These are phyloP conservation scores for Melanerpes formicivorus DNA, from an alignment of 2,113 vertebrate species.

Conservation along the genomic window DNA sequence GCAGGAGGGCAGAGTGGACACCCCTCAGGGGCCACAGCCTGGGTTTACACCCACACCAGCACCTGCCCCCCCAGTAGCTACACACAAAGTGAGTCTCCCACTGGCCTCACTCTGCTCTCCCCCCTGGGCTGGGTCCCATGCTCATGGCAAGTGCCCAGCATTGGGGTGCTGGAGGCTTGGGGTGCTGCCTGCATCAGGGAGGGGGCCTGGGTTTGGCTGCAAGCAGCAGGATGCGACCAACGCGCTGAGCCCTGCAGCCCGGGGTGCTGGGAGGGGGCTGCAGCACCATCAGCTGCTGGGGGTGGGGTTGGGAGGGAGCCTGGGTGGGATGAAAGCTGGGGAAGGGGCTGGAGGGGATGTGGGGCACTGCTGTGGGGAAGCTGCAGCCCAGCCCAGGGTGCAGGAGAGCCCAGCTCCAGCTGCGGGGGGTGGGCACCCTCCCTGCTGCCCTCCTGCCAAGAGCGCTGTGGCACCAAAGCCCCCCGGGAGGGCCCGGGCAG, in stretches of 20 bases:
- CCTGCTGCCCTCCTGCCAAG: background rate
- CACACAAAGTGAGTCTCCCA: background rate
- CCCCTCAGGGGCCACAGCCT: background rate
- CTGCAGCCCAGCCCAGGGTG: fast-evolving
- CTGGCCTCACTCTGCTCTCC: background rate
- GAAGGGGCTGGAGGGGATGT: background rate
- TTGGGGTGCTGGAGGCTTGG: background rate
- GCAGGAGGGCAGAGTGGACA: background rate
- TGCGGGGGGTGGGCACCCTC: background rate
- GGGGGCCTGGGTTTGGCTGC: background rate
- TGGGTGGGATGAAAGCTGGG: background rate
- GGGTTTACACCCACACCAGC: background rate
- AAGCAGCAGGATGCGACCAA: background rate
- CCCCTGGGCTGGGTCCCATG: no score
- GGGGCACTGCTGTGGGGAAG: background rate
- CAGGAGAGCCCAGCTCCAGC: background rate
- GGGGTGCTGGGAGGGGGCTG: background rate
- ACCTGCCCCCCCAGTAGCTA: background rate
- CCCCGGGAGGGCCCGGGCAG: background rate
- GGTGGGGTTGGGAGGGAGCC: background rate
- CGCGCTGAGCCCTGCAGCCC: background rate
- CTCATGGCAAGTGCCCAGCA: background rate
- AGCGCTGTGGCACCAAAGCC: fast-evolving
- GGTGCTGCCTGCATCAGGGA: background rate
- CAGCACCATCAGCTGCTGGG: fast-evolving